A percentile compares a stretch with the other conserved stretches of the same genome.
Evolutionary conservation across 2,113 vertebrate genomes (phyloP).

Genomic region (Coptodon bakossiorum): DNA sequence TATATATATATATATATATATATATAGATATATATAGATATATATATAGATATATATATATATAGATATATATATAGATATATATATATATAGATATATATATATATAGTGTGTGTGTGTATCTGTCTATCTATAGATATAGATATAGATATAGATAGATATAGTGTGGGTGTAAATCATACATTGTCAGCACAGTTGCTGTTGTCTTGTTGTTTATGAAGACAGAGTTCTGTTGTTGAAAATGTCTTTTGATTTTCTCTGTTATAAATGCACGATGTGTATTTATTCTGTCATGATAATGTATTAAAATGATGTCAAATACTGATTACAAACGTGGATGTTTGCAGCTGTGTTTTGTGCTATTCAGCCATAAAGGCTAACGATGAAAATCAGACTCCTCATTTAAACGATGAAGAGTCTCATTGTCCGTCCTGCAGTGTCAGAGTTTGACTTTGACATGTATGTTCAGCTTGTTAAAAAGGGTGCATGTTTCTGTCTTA

Average conservation of each 20-base stretch:
- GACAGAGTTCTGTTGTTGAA: neutral
- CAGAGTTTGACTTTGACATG: neutral
- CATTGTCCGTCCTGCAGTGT: neutral
- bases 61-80: too few species aligned
- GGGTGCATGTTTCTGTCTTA: neutral
- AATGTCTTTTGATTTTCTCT: neutral
- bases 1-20: too few species aligned
- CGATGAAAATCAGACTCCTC: neutral
- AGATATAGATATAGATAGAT: too few species aligned
- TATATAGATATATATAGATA: too few species aligned
- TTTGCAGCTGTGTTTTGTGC: neutral
- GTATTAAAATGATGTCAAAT: neutral
- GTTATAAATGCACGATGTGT: neutral
- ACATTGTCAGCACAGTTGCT: neutral
- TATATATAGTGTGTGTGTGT: too few species aligned
- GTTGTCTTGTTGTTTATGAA: neutral
- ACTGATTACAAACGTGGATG: neutral
- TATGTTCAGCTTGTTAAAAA: neutral
- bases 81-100: too few species aligned
- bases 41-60: too few species aligned
- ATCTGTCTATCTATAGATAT: too few species aligned
- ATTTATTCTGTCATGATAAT: neutral
- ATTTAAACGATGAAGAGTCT: neutral
- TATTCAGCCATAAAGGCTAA: neutral
- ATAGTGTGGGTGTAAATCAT: too few species aligned